Evolutionary conservation across 2,113 vertebrate species (phyloP), one percentile per base, ranked within the genome.

Genomic region (Bos indicus): DNA sequence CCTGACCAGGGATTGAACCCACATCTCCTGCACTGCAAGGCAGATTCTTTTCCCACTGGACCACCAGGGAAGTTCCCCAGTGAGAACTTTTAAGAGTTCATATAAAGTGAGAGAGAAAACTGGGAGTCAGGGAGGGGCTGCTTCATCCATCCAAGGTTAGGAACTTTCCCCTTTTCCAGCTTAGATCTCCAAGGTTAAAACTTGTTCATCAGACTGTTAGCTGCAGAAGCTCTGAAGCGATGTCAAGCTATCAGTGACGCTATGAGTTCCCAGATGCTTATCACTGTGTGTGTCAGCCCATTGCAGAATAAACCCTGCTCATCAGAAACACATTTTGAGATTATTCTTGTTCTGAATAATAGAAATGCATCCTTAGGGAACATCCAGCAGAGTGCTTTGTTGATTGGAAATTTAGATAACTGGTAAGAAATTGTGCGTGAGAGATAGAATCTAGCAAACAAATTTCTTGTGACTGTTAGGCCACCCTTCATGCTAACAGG

Each of bases 401-500:
- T 97, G 64, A 97, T 86, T 97, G 74, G 74, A 87, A 93, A 56
- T 51, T 25, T 87, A 94, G 90, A 84, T 88, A 92, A 46, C 36
- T n/a, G 52, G 51, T 33, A 62, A 57, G 59, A 94, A 88, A 88
- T 33, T 25, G 17, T 4, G 12, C 5, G 21, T 7, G 74, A n/a
- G 62, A 94, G 88, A 88, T 2, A 88, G 71, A 67, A 94, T 91
- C 81, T 33, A 86, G 67, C 33, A 33, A 40, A 56, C 54, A 28
- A 12, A 51, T 92, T 81, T n/a, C 46, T 71, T 78, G 7, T 84
- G 93, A 10, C 2, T 28, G 25, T 40, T 25, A 26, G 59, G 19
- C 36, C 26, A 54, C 82, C 97, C 92, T 97, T 95, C 91, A 97
- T 36, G 90, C 97, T 95, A 98, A 97, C 95, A 56, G 88, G 33